Evolutionary conservation across 2,797 vertebrate genomes (phyloP).

Genomic region (Anguilla anguilla): DNA sequence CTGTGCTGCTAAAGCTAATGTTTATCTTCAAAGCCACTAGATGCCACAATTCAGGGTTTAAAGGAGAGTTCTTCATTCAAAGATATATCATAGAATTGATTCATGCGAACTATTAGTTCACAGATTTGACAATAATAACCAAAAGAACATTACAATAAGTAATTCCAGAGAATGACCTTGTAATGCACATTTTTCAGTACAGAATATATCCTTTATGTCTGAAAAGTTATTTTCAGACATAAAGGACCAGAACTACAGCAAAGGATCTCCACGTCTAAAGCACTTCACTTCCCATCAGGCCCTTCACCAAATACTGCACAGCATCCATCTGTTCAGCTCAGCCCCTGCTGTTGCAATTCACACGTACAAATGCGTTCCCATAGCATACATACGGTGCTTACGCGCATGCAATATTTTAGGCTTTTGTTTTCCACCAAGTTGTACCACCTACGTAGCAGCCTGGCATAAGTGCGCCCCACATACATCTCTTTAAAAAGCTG

Average conservation of each 20-base stretch:
- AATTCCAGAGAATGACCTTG: neutral
- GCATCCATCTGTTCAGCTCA: neutral
- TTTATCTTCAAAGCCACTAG: neutral
- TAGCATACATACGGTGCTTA: neutral
- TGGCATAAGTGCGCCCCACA: slow-evolving; percentile 8
- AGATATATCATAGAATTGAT: neutral
- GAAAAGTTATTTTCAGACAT: slow-evolving; percentile 14
- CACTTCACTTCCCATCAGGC: neutral
- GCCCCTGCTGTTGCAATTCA: neutral
- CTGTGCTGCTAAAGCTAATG: neutral
- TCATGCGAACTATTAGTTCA: slow-evolving; percentile 1
- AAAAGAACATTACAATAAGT: neutral
- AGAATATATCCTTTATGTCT: neutral
- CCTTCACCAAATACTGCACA: neutral
- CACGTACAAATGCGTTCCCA: neutral
- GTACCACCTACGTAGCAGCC: neutral
- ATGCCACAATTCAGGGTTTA: neutral
- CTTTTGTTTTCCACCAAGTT: neutral
- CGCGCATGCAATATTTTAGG: neutral
- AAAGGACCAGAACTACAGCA: neutral
- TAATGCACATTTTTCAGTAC: neutral
- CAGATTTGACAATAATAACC: neutral
- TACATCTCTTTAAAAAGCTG: slow-evolving; percentile 31
- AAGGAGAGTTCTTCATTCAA: neutral
- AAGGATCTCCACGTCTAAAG: neutral